Percentiles rank a stretch among this genome's conserved stretches.
Evolutionary conservation across 2,888 invertebrate species (phyloP).

Genomic region (Xylocampa areola): DNA sequence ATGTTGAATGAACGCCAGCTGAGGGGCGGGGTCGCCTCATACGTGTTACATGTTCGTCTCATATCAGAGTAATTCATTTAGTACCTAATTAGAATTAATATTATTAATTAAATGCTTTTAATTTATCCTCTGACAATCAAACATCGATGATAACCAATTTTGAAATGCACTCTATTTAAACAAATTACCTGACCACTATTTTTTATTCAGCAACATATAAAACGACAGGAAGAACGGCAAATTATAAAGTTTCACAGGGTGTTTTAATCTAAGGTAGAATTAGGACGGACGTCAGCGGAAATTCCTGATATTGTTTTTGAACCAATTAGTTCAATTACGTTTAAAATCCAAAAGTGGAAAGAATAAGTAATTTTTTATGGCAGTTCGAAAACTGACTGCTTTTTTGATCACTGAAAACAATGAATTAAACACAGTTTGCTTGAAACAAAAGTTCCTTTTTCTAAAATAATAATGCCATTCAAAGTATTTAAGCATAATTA

Average conservation of each 20-base stretch:
- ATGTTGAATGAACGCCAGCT: slow-evolving; percentile 56
- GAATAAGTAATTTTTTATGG: slow-evolving; percentile 28
- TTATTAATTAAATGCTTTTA: slow-evolving; percentile 57
- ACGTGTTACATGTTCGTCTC: slow-evolving; percentile 67
- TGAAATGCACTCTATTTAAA: slow-evolving; percentile 35
- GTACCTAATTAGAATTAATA: slow-evolving; percentile 66
- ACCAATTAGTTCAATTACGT: slow-evolving; percentile 19
- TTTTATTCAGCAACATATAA: slow-evolving; percentile 34
- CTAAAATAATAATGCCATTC: slow-evolving; percentile 28
- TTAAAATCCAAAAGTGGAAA: slow-evolving; percentile 15
- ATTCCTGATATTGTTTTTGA: slow-evolving; percentile 20
- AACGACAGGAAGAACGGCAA: slow-evolving; percentile 23
- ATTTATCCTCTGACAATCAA: slow-evolving; percentile 57
- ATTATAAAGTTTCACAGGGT: slow-evolving; percentile 83
- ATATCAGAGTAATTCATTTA: slow-evolving; percentile 77
- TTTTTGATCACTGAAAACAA: slow-evolving; percentile 26
- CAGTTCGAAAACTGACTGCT: slow-evolving; percentile 8
- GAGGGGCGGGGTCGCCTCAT: slow-evolving; percentile 52
- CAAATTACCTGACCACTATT: slow-evolving; percentile 39
- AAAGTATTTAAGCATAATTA: slow-evolving; percentile 17
- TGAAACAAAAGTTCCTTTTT: slow-evolving; percentile 63
- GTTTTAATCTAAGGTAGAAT: slow-evolving; percentile 87
- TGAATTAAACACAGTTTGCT: neutral
- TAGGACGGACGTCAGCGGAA: slow-evolving; percentile 75
- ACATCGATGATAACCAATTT: slow-evolving; percentile 43